Evolutionary conservation across 2,797 vertebrate species (phyloP), one percentile per base, ranked within the genome.

Genomic region (Ptychadena robeensis): DNA sequence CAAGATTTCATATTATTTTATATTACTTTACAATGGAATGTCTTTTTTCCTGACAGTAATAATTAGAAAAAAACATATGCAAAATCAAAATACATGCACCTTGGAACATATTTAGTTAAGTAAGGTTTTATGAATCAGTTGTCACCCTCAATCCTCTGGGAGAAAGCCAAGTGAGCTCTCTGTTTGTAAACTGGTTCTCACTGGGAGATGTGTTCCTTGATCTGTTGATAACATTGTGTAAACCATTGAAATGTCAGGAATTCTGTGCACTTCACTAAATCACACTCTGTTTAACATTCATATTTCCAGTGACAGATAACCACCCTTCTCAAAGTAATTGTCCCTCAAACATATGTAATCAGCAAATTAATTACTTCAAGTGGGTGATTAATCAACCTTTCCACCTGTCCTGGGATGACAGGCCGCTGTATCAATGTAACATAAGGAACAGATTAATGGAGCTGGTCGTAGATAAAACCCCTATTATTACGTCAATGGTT

Each of bases 161-260:
- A 7, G 31, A n/a, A 44, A 14, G 70, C 63, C 70, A 81, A n/a
- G 37, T 28, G 35, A 81, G n/a, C 69, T 48, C 44, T 72, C 74
- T 78, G 67, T 44, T 64, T 44, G 57, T 83, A 72, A 78, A 78
- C 67, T 48, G 22, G 44, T 69, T 63, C 64, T 70, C 53, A 30
- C 32, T 10, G 27, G 72, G 76, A 53, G 59, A 78, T 73, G 61
- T 83, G 67, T 78, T 37, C 30, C 68, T 73, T 78, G 75, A 65
- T 78, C 68, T 79, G 73, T 72, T 83, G 68, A 83, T 78, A 83
- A 72, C 68, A 59, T 57, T 66, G n/a, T 57, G 59, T 66, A 66
- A 78, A 83, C 59, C 30, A 66, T 2, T 35, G 34, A 81, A 38
- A 66, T 73, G 34, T 80, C 27, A 80, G 69, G 78, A 71, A 71